Conservation (phyloP, 2,113 vertebrate genomes). For the Columba janthina region DNA sequence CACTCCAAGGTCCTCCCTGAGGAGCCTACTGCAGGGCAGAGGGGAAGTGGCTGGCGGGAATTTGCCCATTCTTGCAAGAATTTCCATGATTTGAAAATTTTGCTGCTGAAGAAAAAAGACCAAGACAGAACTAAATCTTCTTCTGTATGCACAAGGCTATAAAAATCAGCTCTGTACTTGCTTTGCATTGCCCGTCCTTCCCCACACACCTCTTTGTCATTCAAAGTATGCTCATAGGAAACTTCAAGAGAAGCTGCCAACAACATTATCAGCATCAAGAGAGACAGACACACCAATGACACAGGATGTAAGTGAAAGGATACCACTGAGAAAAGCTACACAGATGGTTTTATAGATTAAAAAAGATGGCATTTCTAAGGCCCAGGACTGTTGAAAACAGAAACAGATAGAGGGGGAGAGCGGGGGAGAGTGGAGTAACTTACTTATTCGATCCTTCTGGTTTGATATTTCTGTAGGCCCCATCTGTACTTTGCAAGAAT, state of each 20-base stretch:
- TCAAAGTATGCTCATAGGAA: constrained; percentile 14
- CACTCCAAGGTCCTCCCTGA: neutral
- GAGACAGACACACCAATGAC: constrained; percentile 39
- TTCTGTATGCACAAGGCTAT: neutral
- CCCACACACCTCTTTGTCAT: neutral
- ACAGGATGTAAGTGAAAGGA: neutral
- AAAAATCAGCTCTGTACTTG: neutral
- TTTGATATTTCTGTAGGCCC: constrained; percentile 13
- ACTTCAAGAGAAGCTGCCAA: constrained; percentile 31
- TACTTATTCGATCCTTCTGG: neutral
- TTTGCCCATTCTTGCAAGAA: neutral
- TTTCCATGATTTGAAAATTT: neutral
- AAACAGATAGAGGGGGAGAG: neutral
- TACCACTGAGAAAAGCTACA: constrained; percentile 28
- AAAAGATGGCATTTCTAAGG: constrained; percentile 41
- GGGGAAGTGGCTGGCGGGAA: neutral
- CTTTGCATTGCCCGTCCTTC: neutral
- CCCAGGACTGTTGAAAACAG: constrained; percentile 2
- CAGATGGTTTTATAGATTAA: constrained; percentile 42
- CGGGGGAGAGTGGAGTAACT: neutral
- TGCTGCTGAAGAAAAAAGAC: neutral
- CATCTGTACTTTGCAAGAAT: constrained; percentile 17
- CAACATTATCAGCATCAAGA: constrained; percentile 32
- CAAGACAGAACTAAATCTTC: neutral
- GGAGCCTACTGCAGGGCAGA: neutral